Evolutionary conservation across 2,113 vertebrate genomes (phyloP).

Genomic region (Anthoscopus minutus): DNA sequence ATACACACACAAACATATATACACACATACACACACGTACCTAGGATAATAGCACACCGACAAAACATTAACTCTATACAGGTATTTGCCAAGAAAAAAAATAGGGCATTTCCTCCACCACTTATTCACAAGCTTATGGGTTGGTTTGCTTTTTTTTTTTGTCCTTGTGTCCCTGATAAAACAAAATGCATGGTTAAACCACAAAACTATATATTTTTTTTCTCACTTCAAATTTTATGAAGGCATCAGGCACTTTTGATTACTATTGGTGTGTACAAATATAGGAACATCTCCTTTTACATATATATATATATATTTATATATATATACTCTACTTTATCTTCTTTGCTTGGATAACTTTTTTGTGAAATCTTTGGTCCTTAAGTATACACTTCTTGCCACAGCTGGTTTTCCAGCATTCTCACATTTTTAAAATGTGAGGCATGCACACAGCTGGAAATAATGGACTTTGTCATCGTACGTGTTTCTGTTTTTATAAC

Average conservation of each 20-base stretch:
- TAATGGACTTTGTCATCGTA: slow-evolving; percentile 62
- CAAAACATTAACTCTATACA: slow-evolving; percentile 74
- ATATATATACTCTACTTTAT: slow-evolving; percentile 61
- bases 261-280: slow-evolving; percentile 86
- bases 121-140: slow-evolving; percentile 83
- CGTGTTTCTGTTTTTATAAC: slow-evolving; percentile 51
- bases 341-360: slow-evolving; percentile 77
- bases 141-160: slow-evolving; percentile 59
- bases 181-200: slow-evolving; percentile 76
- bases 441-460: slow-evolving; percentile 71
- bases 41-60: slow-evolving; percentile 71
- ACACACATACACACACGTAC: slow-evolving; percentile 54
- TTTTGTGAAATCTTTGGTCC: slow-evolving; percentile 91
- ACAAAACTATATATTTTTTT: slow-evolving; percentile 75
- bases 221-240: slow-evolving; percentile 71
- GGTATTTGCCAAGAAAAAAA: slow-evolving; percentile 73
- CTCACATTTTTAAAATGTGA: slow-evolving; percentile 72
- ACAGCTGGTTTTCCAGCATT: slow-evolving; percentile 68
- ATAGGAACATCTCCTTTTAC: slow-evolving; percentile 68
- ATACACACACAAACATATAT: slow-evolving; percentile 55
- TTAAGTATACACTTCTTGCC: slow-evolving; percentile 77
- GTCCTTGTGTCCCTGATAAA: slow-evolving; percentile 79
- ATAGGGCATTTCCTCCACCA: slow-evolving; percentile 78
- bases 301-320: slow-evolving; percentile 19
- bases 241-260: slow-evolving; percentile 95